Percentiles rank a stretch among this genome's conserved stretches.
phyloP scores from a whole-genome alignment of 2,888 invertebrate species.

The Torymus texanus region DNA sequence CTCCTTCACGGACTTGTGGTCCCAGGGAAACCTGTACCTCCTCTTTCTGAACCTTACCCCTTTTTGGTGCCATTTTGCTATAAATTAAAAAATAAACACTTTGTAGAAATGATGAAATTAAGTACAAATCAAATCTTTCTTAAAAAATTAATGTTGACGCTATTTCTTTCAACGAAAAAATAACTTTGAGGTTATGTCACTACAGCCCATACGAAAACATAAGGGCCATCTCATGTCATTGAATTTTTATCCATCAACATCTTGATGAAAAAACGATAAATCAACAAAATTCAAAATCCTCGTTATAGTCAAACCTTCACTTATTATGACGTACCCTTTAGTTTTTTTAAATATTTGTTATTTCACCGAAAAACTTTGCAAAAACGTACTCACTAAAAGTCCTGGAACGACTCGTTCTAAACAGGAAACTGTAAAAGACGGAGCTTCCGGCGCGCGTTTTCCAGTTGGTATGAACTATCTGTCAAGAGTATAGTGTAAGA shows the following conservation, averaged over 20 bases:
- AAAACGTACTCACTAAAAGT: slow-evolving; percentile 38
- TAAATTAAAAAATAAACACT: slow-evolving; percentile 53
- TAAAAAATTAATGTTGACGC: neutral
- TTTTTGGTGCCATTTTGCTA: slow-evolving; percentile 92
- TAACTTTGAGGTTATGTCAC: slow-evolving; percentile 49
- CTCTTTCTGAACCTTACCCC: slow-evolving; percentile 97
- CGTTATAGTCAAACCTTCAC: neutral
- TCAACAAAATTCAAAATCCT: slow-evolving; percentile 2
- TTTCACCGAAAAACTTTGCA: slow-evolving; percentile 45
- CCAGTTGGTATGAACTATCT: slow-evolving; percentile 6
- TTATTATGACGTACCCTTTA: neutral
- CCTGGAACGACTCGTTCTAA: slow-evolving; percentile 33
- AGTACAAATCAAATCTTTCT: neutral
- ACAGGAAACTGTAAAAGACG: slow-evolving; percentile 47
- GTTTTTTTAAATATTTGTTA: slow-evolving; percentile 42
- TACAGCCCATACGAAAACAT: slow-evolving; percentile 19
- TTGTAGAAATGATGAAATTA: slow-evolving; percentile 15
- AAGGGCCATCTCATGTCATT: slow-evolving; percentile 31
- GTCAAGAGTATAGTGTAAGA: too few relatives aligned
- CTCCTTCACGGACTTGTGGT: slow-evolving; percentile 97
- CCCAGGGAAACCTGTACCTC: slow-evolving; percentile 97
- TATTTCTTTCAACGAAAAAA: slow-evolving; percentile 20
- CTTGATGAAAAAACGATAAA: slow-evolving; percentile 49
- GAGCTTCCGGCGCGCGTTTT: slow-evolving; percentile 41
- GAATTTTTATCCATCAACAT: slow-evolving; percentile 62